These are phyloP conservation scores for Lamellibrachia columna DNA, from an alignment of 2,888 invertebrate genomes.

Conservation along the genomic window DNA sequence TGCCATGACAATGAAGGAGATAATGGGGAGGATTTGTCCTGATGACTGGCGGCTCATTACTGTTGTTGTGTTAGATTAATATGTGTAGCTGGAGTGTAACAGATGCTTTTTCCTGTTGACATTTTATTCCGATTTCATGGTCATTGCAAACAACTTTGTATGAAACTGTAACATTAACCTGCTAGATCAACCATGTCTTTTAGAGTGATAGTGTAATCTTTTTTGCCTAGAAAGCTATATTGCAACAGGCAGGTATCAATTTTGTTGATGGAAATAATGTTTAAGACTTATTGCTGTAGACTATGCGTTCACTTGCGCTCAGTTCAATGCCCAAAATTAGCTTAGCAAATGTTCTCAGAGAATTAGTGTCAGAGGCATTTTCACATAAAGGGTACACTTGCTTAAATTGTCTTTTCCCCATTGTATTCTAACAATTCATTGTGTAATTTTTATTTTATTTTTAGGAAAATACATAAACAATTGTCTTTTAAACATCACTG, in stretches of 20 bases:
- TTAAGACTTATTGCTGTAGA: background rate
- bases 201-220: background rate
- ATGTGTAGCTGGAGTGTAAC: background rate
- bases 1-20: background rate
- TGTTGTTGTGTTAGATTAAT: background rate
- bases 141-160: background rate
- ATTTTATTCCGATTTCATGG: background rate
- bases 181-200: background rate
- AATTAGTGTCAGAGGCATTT: too few species aligned
- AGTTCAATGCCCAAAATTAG: background rate
- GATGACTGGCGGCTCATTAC: background rate
- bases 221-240: background rate
- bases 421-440: too few species aligned
- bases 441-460: too few species aligned
- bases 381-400: too few species aligned
- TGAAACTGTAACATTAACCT: background rate
- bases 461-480: too few species aligned
- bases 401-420: too few species aligned
- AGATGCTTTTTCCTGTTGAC: background rate
- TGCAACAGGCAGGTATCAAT: background rate
- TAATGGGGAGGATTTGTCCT: constrained; percentile 9
- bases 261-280: background rate
- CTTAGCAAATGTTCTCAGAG: background rate
- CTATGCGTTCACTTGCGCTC: background rate
- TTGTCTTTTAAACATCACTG: too few species aligned